phyloP scores from a whole-genome alignment of 2,888 invertebrate genomes.

The Brachypterus glaber region DNA sequence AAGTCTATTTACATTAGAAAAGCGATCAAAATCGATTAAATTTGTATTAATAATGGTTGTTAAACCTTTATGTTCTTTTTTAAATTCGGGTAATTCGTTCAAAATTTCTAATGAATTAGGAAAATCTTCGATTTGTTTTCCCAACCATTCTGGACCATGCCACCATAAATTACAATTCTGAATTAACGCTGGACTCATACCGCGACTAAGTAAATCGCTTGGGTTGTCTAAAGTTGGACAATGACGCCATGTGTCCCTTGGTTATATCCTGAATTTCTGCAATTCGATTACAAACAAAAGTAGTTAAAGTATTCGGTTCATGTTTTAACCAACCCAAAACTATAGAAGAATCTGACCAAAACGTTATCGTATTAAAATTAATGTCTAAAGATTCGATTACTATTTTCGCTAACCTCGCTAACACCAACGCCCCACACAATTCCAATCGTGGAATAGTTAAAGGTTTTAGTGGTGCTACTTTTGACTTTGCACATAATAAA shows the following conservation, averaged over 20 bases:
- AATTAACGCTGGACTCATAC: conserved; percentile 12
- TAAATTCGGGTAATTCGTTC: too few relatives aligned
- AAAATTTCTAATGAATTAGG: too few relatives aligned
- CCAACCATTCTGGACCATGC: too few relatives aligned
- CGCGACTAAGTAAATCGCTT: conserved; percentile 22
- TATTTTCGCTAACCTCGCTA: conserved; percentile 17
- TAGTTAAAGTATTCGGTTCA: conserved; percentile 19
- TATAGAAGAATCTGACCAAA: conserved; percentile 25
- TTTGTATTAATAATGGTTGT: too few relatives aligned
- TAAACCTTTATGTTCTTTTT: too few relatives aligned
- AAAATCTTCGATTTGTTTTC: too few relatives aligned
- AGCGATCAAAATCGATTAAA: too few relatives aligned
- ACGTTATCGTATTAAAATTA: conserved; percentile 13
- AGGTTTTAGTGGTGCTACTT: conserved; percentile 18
- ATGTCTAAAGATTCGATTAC: conserved; percentile 10
- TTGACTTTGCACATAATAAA: conserved; percentile 18
- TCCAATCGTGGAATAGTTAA: conserved; percentile 15
- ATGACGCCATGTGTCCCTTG: conserved; percentile 19
- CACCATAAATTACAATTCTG: conserved; percentile 15
- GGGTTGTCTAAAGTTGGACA: conserved; percentile 21
- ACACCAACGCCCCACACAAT: conserved; percentile 17
- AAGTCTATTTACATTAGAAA: too few relatives aligned
- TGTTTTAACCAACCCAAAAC: conserved; percentile 22
- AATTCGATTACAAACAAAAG: conserved; percentile 24
- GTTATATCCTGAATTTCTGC: conserved; percentile 19